These are phyloP conservation scores for Syncerus caffer DNA, from an alignment of 2,797 vertebrate genomes.

Conservation along the genomic window DNA sequence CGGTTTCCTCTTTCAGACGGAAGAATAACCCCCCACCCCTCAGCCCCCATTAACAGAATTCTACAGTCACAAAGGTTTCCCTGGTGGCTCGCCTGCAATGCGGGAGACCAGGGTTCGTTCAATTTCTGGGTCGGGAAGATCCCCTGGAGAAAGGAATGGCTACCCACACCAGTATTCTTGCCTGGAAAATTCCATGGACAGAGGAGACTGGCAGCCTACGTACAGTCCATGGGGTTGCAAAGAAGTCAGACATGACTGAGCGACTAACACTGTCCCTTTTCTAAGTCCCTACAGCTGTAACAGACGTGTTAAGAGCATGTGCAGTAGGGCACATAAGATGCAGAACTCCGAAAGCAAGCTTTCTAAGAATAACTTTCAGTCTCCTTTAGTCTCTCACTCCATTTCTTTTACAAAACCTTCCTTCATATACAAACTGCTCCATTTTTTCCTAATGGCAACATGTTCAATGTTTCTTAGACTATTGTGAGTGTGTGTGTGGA, in stretches of 20 bases:
- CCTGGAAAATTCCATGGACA: background rate
- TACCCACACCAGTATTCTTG: background rate
- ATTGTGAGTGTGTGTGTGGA: background rate
- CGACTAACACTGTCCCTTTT: background rate
- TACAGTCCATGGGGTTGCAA: background rate
- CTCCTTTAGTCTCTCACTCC: background rate
- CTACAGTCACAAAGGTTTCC: background rate
- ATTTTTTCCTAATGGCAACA: slow-evolving; percentile 26
- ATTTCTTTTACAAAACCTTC: background rate
- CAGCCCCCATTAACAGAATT: background rate
- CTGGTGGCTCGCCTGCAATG: background rate
- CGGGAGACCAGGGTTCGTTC: background rate
- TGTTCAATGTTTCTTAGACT: background rate
- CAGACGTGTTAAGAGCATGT: background rate
- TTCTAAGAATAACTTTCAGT: background rate
- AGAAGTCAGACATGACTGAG: background rate
- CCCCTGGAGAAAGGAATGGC: background rate
- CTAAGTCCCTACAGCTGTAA: background rate
- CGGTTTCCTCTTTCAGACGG: background rate
- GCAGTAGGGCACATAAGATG: background rate
- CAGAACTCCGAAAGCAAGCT: background rate
- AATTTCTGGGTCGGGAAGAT: background rate
- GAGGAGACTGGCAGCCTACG: background rate
- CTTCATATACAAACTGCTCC: background rate
- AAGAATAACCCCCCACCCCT: background rate